Evolutionary conservation across 2,113 vertebrate species (phyloP).

Genomic region (Smithornis capensis): DNA sequence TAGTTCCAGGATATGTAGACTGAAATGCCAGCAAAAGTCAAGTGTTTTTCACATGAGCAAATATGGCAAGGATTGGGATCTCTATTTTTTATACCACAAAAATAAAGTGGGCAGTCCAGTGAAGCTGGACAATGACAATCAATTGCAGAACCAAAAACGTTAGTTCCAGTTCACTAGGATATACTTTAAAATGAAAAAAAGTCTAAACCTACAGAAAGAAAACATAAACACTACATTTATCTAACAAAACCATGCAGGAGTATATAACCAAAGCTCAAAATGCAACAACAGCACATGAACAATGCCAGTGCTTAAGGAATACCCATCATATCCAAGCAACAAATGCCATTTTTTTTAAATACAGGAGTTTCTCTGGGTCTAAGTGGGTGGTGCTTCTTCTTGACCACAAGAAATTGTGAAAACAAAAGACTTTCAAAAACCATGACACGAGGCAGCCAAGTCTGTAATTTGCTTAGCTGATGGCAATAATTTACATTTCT

Average conservation of each 20-base stretch:
- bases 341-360: neutral
- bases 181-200: neutral
- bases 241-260: neutral
- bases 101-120: neutral
- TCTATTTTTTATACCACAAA: neutral
- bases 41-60: neutral
- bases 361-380: neutral
- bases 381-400: neutral
- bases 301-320: neutral
- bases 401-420: neutral
- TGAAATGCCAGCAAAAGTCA: neutral
- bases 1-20: neutral
- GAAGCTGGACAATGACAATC: neutral
- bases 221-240: neutral
- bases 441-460: neutral
- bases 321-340: neutral
- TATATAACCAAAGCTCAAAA: neutral
- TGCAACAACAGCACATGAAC: neutral
- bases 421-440: neutral
- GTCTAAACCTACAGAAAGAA: neutral
- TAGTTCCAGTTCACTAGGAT: neutral
- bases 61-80: neutral
- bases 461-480: neutral
- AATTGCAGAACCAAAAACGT: neutral
- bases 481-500: neutral